Percentiles rank a stretch among this genome's conserved stretches.
phyloP scores from a whole-genome alignment of 2,797 vertebrate genomes.

The Sciaenops ocellatus region DNA sequence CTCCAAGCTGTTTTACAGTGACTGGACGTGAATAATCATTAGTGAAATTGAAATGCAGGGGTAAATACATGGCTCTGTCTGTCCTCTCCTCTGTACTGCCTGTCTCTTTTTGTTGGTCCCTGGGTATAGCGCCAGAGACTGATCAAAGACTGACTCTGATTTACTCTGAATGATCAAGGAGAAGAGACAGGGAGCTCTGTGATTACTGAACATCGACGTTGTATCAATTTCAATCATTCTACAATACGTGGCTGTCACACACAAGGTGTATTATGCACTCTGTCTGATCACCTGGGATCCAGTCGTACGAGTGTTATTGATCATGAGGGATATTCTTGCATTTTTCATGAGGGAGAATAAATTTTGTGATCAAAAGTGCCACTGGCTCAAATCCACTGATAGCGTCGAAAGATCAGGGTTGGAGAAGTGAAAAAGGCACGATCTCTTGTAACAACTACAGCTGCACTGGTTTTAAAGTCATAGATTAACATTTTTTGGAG shows the following conservation, averaged over 20 bases:
- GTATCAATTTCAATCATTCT: constrained; percentile 77
- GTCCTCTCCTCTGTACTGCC: constrained; percentile 70
- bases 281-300: constrained; percentile 71
- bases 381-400: constrained; percentile 63
- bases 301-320: constrained; percentile 63
- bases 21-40: constrained; percentile 82
- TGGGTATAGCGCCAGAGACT: constrained; percentile 66
- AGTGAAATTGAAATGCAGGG: constrained; percentile 79
- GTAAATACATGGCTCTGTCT: constrained; percentile 74
- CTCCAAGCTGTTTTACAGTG: constrained; percentile 77
- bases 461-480: constrained; percentile 4
- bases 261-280: constrained; percentile 61
- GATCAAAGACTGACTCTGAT: constrained; percentile 82
- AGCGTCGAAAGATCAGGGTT: constrained; percentile 45
- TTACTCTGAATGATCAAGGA: constrained; percentile 78
- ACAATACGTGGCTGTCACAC: constrained; percentile 67
- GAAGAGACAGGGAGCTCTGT: constrained; percentile 76
- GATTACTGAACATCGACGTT: constrained; percentile 77
- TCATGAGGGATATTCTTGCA: constrained; percentile 65
- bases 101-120: constrained; percentile 72
- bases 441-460: constrained; percentile 7
- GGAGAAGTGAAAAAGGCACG: constrained; percentile 35
- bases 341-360: constrained; percentile 68
- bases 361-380: constrained; percentile 69
- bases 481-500: background rate